phyloP scores from a whole-genome alignment of 2,888 invertebrate genomes.

The Acrocyrtus sp. region DNA sequence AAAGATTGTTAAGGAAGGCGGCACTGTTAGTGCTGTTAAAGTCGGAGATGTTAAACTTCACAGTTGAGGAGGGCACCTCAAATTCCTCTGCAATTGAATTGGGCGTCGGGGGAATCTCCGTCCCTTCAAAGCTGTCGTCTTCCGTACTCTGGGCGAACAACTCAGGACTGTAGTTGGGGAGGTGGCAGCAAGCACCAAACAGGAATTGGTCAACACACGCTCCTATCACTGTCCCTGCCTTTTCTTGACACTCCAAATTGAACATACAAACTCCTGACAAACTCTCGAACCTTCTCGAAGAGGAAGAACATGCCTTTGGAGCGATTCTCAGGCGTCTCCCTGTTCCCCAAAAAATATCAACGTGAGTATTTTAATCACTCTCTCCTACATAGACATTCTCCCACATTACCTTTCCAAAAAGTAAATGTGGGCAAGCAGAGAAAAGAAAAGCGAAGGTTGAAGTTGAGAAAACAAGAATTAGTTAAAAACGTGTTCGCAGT shows the following conservation, averaged over 20 bases:
- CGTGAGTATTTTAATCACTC: no score
- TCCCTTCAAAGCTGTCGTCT: neutral
- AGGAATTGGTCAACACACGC: slow-evolving; percentile 92
- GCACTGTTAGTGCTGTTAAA: slow-evolving; percentile 7
- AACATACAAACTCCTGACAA: slow-evolving; percentile 88
- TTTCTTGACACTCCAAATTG: slow-evolving; percentile 85
- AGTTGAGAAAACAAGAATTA: no score
- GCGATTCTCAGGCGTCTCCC: slow-evolving; percentile 59
- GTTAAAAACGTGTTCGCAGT: no score
- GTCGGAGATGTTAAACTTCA: neutral
- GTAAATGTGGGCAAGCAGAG: no score
- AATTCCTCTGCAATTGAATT: neutral
- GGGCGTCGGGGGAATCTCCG: neutral
- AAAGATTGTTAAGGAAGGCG: slow-evolving; percentile 28
- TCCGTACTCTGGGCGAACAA: no score
- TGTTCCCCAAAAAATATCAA: slow-evolving; percentile 6
- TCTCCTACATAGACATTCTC: no score
- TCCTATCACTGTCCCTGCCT: slow-evolving; percentile 85
- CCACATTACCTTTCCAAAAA: no score
- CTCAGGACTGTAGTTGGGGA: slow-evolving; percentile 38
- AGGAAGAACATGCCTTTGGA: slow-evolving; percentile 61
- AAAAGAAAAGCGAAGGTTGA: neutral
- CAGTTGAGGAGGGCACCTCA: slow-evolving; percentile 12
- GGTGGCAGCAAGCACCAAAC: slow-evolving; percentile 90
- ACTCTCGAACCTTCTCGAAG: slow-evolving; percentile 52